Evolutionary conservation across 2,888 invertebrate species (phyloP).

Genomic region (Cephonodes hylas): DNA sequence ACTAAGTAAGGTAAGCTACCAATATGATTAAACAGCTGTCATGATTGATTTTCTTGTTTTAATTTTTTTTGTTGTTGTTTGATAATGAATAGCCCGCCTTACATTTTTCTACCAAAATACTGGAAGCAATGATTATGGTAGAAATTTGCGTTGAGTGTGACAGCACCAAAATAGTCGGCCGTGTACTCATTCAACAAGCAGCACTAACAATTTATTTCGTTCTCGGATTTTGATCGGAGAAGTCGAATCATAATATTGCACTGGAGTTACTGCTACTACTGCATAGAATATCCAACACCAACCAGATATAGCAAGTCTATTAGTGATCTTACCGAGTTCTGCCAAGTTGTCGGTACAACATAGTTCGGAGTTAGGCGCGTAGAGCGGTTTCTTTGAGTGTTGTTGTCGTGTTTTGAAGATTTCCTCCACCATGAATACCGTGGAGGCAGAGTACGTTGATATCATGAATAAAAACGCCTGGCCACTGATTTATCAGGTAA

Average conservation of each 20-base stretch:
- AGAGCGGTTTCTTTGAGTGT: neutral
- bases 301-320: neutral
- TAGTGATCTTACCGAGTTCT: neutral
- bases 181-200: constrained; percentile 28
- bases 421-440: constrained; percentile 32
- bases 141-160: constrained; percentile 22
- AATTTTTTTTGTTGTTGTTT: neutral
- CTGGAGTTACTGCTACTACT: neutral
- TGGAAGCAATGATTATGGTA: neutral
- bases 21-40: too few species aligned
- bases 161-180: constrained; percentile 40
- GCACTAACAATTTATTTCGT: neutral
- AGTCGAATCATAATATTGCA: neutral
- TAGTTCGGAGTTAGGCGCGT: neutral
- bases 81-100: neutral
- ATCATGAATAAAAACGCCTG: constrained; percentile 86
- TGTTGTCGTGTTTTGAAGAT: neutral
- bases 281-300: neutral
- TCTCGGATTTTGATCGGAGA: neutral
- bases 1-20: too few species aligned
- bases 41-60: too few species aligned
- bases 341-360: neutral
- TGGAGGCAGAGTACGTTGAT: constrained; percentile 88
- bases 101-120: neutral
- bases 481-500: constrained; percentile 87